These are phyloP conservation scores for Reticulitermes lucifugus DNA, from an alignment of 2,888 invertebrate genomes.

Conservation along the genomic window DNA sequence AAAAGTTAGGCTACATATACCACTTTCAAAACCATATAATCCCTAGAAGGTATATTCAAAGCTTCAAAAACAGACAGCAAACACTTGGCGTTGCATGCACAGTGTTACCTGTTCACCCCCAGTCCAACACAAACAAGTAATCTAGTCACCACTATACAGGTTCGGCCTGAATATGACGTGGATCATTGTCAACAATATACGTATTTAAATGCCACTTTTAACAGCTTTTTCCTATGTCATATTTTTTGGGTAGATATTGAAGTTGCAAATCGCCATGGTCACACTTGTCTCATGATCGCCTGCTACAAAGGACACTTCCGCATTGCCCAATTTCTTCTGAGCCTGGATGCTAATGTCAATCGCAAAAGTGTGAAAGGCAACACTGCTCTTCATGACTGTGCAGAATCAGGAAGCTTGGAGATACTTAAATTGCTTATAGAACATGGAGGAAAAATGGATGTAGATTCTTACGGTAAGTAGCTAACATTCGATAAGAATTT, in stretches of 20 bases:
- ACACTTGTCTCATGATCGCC: slow-evolving; percentile 98
- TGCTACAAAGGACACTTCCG: slow-evolving; percentile 95
- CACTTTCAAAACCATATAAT: too few relatives aligned
- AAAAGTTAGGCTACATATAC: too few relatives aligned
- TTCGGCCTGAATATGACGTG: too few relatives aligned
- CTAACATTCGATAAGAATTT: not conserved
- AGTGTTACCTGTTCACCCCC: too few relatives aligned
- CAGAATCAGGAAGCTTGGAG: slow-evolving; percentile 94
- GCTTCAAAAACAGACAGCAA: too few relatives aligned
- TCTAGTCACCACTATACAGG: too few relatives aligned
- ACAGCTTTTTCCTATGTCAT: not conserved
- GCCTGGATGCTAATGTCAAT: slow-evolving; percentile 90
- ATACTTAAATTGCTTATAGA: slow-evolving; percentile 90
- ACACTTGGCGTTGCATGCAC: too few relatives aligned
- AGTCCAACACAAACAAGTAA: too few relatives aligned
- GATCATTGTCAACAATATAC: too few relatives aligned
- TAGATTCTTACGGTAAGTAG: slow-evolving; percentile 85
- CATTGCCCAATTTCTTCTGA: slow-evolving; percentile 90
- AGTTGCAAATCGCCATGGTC: slow-evolving; percentile 94
- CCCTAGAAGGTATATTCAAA: too few relatives aligned
- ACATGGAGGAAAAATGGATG: slow-evolving; percentile 92
- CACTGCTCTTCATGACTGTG: slow-evolving; percentile 98
- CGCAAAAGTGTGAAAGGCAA: slow-evolving; percentile 93
- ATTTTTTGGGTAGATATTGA: slow-evolving; percentile 80
- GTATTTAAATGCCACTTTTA: too few relatives aligned